These are phyloP conservation scores for Oscheius sp. DNA, from an alignment of 2,888 invertebrate genomes.

Conservation along the genomic window DNA sequence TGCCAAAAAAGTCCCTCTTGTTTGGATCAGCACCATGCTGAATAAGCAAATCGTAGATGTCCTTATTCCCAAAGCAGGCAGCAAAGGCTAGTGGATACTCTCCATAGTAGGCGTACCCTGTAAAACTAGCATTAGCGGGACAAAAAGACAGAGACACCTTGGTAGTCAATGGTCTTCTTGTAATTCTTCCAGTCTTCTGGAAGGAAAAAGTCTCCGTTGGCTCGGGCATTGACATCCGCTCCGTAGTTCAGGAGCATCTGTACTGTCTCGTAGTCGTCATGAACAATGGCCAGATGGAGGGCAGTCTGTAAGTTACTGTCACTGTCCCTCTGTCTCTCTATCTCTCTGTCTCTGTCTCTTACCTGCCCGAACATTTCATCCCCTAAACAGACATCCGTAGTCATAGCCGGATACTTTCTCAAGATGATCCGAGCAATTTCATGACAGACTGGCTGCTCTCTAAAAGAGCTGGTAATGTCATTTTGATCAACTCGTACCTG, in stretches of 20 bases:
- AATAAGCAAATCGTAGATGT: constrained; percentile 92
- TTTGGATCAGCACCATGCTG: constrained; percentile 94
- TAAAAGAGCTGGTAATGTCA: constrained; percentile 22
- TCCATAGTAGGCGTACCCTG: constrained; percentile 92
- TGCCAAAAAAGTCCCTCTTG: constrained; percentile 87
- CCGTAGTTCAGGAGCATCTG: constrained; percentile 85
- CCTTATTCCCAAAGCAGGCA: constrained; percentile 95
- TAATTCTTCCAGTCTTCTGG: constrained; percentile 90
- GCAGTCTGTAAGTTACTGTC: constrained; percentile 81
- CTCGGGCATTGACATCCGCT: constrained; percentile 90
- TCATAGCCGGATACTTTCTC: constrained; percentile 78
- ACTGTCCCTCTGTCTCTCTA: too few relatives aligned
- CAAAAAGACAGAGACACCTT: constrained; percentile 76
- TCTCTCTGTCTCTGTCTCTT: too few relatives aligned
- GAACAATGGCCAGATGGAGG: constrained; percentile 93
- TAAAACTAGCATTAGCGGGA: background rate
- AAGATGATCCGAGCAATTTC: constrained; percentile 87
- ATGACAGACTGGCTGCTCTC: constrained; percentile 58
- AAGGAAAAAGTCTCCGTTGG: constrained; percentile 92
- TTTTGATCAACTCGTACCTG: constrained; percentile 82
- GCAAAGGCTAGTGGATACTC: constrained; percentile 98
- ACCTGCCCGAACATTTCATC: constrained; percentile 89
- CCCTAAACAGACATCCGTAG: constrained; percentile 93
- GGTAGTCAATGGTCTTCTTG: constrained; percentile 88
- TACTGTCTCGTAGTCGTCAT: constrained; percentile 93